Base-by-base conservation (phyloP, 2,113 vertebrate species). In the Sylvia atricapilla region DNA sequence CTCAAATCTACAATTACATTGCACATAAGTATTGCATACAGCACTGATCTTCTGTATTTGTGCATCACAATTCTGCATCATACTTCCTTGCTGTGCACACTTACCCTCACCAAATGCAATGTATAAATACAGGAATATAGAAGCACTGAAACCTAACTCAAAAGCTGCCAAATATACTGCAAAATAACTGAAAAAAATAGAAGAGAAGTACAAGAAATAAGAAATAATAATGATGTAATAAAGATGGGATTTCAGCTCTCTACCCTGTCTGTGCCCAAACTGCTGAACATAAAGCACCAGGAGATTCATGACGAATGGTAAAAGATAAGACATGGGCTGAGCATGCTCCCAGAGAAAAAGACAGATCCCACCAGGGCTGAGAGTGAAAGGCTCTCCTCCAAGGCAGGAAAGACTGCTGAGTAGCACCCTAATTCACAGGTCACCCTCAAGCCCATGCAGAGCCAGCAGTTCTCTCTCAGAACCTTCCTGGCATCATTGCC, bases 261-360 rank as follows among this genome's bases (percentile, higher is more conserved):
- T 4, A 1, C 7, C 1, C 7, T 35, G 6, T 43, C 59, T 10
- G 7, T 43, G 15, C 30, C 46, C 11, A 27, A 24, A 9, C 23
- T 52, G 15, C 30, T 85, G 24, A 49, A 23, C 3, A 3, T 30
- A 73, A 55, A 72, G 6, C 30, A 47, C 4, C 5, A 8, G 46
- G 22, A 67, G 33, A 9, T 60, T 70, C 6, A 15, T 17, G 39
- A 53, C 23, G 25, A 60, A 27, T 19, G 44, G 8, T 44, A 46
- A 46, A 21, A 46, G 46, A 18, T 23, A 10, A 60, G 15, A 15
- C 19, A 8, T 6, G 30, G 20, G 13, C 49, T 58, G 33, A 59
- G 56, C 22, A 24, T 17, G 11, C 37, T 69, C 31, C 53, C 23
- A 44, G 19, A 13, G 30, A 53, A 60, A 59, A 15, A 43, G 16